Evolutionary conservation across 1,140 invertebrate genomes (phyloP).

Genomic region (Nasonia vitripennis): DNA sequence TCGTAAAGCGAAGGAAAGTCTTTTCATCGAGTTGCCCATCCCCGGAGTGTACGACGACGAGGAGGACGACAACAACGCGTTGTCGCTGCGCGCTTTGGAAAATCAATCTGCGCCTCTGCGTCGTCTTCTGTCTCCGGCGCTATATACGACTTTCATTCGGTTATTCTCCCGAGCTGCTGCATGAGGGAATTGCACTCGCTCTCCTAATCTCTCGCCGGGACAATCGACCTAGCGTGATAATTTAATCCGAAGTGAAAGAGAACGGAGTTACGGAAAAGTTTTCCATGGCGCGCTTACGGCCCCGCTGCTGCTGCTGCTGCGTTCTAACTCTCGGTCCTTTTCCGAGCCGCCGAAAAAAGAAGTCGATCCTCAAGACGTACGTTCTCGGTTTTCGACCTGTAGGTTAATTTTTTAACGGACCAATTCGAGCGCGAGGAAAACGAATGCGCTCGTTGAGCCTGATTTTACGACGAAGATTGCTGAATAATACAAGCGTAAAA

Average conservation of each 20-base stretch:
- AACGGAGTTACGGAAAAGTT: constrained; percentile 50
- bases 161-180: constrained; percentile 4
- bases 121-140: background rate
- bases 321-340: background rate
- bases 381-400: too few species aligned
- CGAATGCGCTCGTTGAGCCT: too few species aligned
- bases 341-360: background rate
- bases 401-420: too few species aligned
- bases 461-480: background rate
- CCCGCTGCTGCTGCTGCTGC: too few species aligned
- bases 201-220: constrained; percentile 52
- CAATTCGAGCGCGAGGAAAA: too few species aligned
- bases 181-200: background rate
- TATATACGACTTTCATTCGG: constrained; percentile 1
- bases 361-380: background rate
- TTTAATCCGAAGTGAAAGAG: constrained; percentile 52
- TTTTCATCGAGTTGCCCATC: constrained; percentile 18
- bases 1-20: constrained; percentile 16
- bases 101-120: constrained; percentile 20
- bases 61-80: background rate
- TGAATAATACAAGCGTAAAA: background rate
- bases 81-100: background rate
- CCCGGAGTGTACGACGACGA: background rate
- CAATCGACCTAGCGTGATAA: constrained; percentile 56
- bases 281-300: background rate